Percentiles rank a stretch among this genome's conserved stretches.
phyloP scores from a whole-genome alignment of 1,140 invertebrate species.

The Lepidostoma basale region DNA sequence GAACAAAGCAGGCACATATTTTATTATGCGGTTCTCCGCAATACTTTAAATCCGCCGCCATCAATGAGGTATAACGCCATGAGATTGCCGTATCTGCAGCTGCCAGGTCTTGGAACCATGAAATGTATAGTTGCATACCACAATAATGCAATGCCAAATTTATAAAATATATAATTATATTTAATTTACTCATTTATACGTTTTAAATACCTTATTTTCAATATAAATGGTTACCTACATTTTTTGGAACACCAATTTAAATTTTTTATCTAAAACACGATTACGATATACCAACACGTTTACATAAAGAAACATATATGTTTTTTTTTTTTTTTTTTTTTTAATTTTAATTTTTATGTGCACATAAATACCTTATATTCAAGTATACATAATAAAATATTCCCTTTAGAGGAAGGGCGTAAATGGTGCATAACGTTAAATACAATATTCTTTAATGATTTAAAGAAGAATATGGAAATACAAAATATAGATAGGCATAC shows the following conservation, averaged over 20 bases:
- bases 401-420: conserved; percentile 25
- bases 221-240: conserved; percentile 40
- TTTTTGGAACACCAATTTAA: conserved; percentile 38
- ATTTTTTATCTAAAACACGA: conserved; percentile 40
- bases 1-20: too few relatives aligned
- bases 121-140: conserved; percentile 2
- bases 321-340: conserved; percentile 31
- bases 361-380: conserved; percentile 42
- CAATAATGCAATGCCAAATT: conserved; percentile 28
- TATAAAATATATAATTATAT: conserved; percentile 23
- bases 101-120: neutral
- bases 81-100: neutral
- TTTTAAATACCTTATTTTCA: conserved; percentile 36
- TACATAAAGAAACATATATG: conserved; percentile 41
- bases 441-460: conserved; percentile 36
- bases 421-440: conserved; percentile 39
- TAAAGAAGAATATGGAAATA: conserved; percentile 35
- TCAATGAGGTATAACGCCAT: too few relatives aligned
- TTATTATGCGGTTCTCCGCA: too few relatives aligned
- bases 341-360: conserved; percentile 35
- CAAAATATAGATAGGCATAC: too few relatives aligned
- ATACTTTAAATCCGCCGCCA: too few relatives aligned
- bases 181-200: conserved; percentile 30
- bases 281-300: conserved; percentile 40
- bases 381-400: conserved; percentile 32